These are phyloP conservation scores for Tachystola acroxantha DNA, from an alignment of 2,888 invertebrate species.

Conservation along the genomic window DNA sequence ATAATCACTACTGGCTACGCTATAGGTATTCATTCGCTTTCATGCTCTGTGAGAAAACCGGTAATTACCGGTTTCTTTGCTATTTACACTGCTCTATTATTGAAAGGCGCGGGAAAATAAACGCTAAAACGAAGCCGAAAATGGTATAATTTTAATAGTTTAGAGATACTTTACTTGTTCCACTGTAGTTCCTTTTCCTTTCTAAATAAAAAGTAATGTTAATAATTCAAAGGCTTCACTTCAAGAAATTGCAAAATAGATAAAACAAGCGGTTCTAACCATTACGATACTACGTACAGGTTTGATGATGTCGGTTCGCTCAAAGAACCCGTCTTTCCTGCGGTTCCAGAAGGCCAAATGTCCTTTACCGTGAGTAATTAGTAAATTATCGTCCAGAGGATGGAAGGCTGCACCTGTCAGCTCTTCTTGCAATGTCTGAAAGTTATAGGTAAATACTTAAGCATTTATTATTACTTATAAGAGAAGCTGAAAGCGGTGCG, in stretches of 20 bases:
- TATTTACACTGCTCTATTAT: not conserved
- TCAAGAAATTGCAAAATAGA: no score
- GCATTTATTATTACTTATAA: no score
- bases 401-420: constrained; percentile 94
- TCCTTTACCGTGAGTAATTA: constrained; percentile 94
- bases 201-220: no score
- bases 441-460: not conserved
- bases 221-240: no score
- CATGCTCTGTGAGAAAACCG: not conserved
- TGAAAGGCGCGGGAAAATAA: not conserved
- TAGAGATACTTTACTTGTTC: no score
- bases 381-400: constrained; percentile 92
- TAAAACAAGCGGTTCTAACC: not conserved
- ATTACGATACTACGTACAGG: constrained; percentile 69
- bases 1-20: no score
- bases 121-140: no score
- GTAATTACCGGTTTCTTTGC: not conserved
- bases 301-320: constrained; percentile 92
- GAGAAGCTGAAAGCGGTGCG: no score
- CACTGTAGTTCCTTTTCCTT: no score
- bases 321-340: constrained; percentile 93
- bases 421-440: constrained; percentile 92
- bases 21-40: no score
- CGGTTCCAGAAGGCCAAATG: constrained; percentile 96
- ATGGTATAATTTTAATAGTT: no score